Evolutionary conservation across 1,140 invertebrate species (phyloP).

Genomic region (Heliconius hewitsoni): DNA sequence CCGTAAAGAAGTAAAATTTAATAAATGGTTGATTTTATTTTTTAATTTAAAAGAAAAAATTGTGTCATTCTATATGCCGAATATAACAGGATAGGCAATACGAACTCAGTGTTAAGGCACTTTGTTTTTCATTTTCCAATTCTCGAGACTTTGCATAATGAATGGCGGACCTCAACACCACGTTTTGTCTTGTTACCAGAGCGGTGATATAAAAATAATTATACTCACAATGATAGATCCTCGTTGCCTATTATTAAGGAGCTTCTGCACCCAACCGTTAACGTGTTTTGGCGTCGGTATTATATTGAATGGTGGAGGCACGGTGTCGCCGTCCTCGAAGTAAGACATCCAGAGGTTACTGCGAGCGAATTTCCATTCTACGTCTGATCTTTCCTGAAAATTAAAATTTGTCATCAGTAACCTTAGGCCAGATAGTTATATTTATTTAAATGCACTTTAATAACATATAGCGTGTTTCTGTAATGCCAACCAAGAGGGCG

Average conservation of each 20-base stretch:
- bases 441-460: background rate
- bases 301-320: constrained; percentile 94
- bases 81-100: background rate
- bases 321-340: constrained; percentile 92
- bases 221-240: constrained; percentile 84
- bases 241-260: constrained; percentile 69
- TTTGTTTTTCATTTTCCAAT: background rate
- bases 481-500: too few species aligned
- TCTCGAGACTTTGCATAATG: background rate
- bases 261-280: constrained; percentile 73
- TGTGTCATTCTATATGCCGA: background rate
- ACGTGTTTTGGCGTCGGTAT: constrained; percentile 88
- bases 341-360: constrained; percentile 96
- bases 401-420: background rate
- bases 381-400: constrained; percentile 90
- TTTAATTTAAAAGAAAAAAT: too few species aligned
- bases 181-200: too few species aligned
- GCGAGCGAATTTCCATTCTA: constrained; percentile 96
- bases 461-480: background rate
- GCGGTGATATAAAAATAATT: background rate
- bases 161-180: too few species aligned
- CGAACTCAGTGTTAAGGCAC: background rate
- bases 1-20: too few species aligned
- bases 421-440: background rate
- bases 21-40: too few species aligned